phyloP scores from a whole-genome alignment of 2,888 invertebrate genomes.

The Agrochola lota region DNA sequence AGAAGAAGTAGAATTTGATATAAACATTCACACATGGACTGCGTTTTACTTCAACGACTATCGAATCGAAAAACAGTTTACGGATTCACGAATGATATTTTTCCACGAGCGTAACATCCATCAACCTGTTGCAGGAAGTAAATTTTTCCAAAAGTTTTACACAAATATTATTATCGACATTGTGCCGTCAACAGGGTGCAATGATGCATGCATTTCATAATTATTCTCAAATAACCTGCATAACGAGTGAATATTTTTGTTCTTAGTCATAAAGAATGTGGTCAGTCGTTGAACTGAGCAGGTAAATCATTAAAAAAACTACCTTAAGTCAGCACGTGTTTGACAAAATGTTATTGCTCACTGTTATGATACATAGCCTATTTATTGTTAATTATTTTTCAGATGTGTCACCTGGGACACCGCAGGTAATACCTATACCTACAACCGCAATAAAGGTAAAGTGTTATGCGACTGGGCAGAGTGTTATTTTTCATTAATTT shows the following conservation, averaged over 20 bases:
- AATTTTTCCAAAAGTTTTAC: conserved; percentile 9
- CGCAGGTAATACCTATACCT: conserved; percentile 9
- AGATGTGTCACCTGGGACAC: conserved; percentile 10
- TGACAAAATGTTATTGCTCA: conserved; percentile 19
- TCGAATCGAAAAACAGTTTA: conserved; percentile 13
- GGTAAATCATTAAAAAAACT: conserved; percentile 32
- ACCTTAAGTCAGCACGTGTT: conserved; percentile 12
- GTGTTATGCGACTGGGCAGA: no score
- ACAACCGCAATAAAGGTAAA: background rate
- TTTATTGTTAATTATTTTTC: conserved; percentile 18
- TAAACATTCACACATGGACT: conserved; percentile 5
- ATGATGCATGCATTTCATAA: background rate
- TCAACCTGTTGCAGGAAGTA: conserved; percentile 20
- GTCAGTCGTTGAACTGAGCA: conserved; percentile 47
- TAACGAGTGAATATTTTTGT: conserved; percentile 30
- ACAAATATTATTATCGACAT: background rate
- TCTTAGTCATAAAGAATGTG: conserved; percentile 56
- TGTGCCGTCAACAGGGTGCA: background rate
- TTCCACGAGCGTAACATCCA: conserved; percentile 14
- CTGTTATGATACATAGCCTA: conserved; percentile 3
- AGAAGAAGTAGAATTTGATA: conserved; percentile 7
- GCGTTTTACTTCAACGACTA: background rate
- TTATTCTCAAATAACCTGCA: conserved; percentile 18
- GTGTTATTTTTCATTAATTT: background rate
- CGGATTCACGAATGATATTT: conserved; percentile 16